These are phyloP conservation scores for Eugnorisma glareosa DNA, from an alignment of 2,888 invertebrate species.

Conservation along the genomic window DNA sequence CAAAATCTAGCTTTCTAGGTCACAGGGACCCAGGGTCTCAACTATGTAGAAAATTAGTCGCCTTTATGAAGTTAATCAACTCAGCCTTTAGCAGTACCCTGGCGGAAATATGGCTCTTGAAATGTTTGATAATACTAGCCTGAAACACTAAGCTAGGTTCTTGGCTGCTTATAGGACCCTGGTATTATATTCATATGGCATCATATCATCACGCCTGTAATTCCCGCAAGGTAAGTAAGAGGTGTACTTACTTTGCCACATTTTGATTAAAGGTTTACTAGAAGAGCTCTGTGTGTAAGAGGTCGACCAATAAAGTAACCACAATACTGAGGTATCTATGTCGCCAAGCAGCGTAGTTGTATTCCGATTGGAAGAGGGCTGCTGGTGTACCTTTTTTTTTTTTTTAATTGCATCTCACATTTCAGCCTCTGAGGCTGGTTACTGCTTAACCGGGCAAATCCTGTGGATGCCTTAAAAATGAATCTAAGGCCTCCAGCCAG, in stretches of 20 bases:
- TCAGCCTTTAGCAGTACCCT: constrained; percentile 16
- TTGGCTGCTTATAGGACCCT: neutral
- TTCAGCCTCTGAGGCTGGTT: too few species aligned
- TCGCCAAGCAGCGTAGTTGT: neutral
- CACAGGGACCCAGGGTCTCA: neutral
- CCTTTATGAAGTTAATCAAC: constrained; percentile 44
- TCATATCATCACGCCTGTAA: neutral
- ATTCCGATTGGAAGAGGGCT: neutral
- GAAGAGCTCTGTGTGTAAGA: neutral
- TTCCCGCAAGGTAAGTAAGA: neutral
- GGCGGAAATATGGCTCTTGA: constrained; percentile 16
- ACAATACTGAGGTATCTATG: neutral
- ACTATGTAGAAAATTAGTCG: constrained; percentile 16
- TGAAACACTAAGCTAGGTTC: neutral
- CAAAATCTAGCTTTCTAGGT: constrained; percentile 19
- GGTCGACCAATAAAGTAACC: neutral
- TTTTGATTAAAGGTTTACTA: neutral
- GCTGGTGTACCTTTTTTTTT: neutral
- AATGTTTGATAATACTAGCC: constrained; percentile 9
- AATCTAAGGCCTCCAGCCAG: too few species aligned
- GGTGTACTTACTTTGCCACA: neutral
- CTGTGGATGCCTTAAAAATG: too few species aligned
- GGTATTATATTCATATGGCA: neutral
- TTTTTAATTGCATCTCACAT: too few species aligned
- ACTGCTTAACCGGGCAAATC: too few species aligned